A percentile compares a stretch with the other conserved stretches of the same genome.
Conservation (phyloP, 2,797 vertebrate species). For the Apodemus agrarius region DNA sequence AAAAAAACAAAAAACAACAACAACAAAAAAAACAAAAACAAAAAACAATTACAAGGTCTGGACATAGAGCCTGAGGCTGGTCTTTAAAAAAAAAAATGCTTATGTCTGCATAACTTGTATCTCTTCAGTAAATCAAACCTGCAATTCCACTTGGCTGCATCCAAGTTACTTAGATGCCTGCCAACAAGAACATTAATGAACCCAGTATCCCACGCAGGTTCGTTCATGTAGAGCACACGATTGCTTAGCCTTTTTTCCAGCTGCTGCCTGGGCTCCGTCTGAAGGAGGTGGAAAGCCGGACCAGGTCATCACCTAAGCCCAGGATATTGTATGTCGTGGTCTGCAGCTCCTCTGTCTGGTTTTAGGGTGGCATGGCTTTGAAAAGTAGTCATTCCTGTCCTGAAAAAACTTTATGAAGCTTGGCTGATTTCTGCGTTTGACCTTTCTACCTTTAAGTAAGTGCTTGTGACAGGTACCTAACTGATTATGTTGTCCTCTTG, state of each 20-base stretch:
- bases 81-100: constrained; percentile 64
- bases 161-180: constrained; percentile 68
- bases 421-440: not conserved
- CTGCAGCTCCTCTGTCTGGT: constrained; percentile 2
- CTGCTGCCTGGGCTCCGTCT: constrained; percentile 2
- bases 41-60: constrained; percentile 48
- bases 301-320: constrained; percentile 5
- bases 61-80: constrained; percentile 53
- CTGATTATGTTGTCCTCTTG: constrained; percentile 32
- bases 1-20: not conserved
- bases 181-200: constrained; percentile 74
- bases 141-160: constrained; percentile 74
- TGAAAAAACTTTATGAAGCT: constrained; percentile 31
- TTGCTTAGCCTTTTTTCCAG: constrained; percentile 44
- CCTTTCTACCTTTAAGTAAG: not conserved
- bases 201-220: constrained; percentile 52
- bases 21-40: not conserved
- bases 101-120: constrained; percentile 61
- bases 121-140: constrained; percentile 77
- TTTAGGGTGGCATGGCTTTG: constrained; percentile 40
- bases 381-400: constrained; percentile 26
- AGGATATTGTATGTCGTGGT: not conserved
- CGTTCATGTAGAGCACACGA: constrained; percentile 48
- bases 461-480: constrained; percentile 38
- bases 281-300: constrained; percentile 31